Base-by-base conservation (phyloP, 2,797 vertebrate genomes). In the Leptoclinus maculatus region DNA sequence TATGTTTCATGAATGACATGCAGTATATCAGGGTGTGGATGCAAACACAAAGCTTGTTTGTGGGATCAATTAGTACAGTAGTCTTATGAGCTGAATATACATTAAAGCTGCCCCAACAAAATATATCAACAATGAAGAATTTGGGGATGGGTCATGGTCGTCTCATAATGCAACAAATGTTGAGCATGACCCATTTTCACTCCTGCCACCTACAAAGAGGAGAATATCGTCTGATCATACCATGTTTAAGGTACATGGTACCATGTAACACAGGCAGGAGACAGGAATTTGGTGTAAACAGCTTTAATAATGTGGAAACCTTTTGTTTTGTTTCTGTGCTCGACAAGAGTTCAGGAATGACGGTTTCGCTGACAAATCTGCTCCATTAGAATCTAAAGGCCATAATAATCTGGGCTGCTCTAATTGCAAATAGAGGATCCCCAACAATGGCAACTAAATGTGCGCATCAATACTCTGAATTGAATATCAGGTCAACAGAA, bases 381-480 rank as follows among this genome's bases (percentile, higher is more conserved):
- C 13, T 6, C 6, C 53, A 54, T 54, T 54, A 27, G 11, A 27
- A 7, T 54, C 53, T 27, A 54, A 54, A 25, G 53, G 13, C 53
- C 23, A 54, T 54, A 54, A 54, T 54, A 54, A 54, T 54, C 51
- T 54, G 53, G 53, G 53, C 53, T 54, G 23, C 53, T 54, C 53
- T 54, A 54, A 54, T 25, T 54, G 53, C 53, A 54, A 54, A 54
- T 25, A 23, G 16, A 54, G 51, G 23, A 54, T 25, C 51, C 13
- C 51, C 23, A 54, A 54, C 53, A 54, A 54, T 27, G 25, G n/a
- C 53, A 16, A 54, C 23, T 54, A 54, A 54, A 54, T 54, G 53
- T 54, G 53, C 53, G 27, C 53, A 54, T 54, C 53, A 54, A 54
- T 54, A 54, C 25, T 54, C 11, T 13, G 23, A 53, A 25, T 23